Conservation (phyloP, 2,113 vertebrate species). For the Hippocampus comes region DNA sequence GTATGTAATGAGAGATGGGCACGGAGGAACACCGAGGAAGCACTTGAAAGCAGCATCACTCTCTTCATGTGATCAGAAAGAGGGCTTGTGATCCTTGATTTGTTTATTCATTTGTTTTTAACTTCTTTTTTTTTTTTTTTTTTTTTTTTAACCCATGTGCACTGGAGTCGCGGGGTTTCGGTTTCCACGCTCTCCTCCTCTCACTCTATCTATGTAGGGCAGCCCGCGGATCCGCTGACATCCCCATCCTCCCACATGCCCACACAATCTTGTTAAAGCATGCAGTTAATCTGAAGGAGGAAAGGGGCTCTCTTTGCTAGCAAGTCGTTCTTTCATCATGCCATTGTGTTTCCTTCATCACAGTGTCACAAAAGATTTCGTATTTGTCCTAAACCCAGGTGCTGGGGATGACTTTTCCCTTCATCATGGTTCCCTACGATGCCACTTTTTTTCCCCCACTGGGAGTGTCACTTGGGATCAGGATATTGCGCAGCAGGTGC, state of each 20-base stretch:
- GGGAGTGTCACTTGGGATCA: conserved; percentile 31
- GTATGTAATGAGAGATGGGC: conserved; percentile 17
- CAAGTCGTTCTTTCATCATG: conserved; percentile 60
- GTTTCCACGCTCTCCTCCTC: conserved; percentile 42
- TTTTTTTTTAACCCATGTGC: conserved; percentile 26
- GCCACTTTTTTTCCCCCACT: conserved; percentile 16
- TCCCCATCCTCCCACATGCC: conserved; percentile 73
- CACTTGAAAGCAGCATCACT: conserved; percentile 20
- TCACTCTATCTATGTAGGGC: conserved; percentile 68
- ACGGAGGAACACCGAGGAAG: conserved; percentile 1
- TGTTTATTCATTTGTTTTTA: neutral
- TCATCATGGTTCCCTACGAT: conserved; percentile 11
- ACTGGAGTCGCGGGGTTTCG: conserved; percentile 43
- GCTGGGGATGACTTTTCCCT: conserved; percentile 14
- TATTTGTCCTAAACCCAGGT: conserved; percentile 44
- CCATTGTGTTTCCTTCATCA: conserved; percentile 53
- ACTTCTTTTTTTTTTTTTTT: neutral
- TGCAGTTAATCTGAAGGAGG: conserved; percentile 67
- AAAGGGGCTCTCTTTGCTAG: conserved; percentile 57
- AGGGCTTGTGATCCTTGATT: conserved; percentile 6
- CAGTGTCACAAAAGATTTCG: conserved; percentile 34
- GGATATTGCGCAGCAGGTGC: conserved; percentile 2
- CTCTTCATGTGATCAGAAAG: conserved; percentile 19
- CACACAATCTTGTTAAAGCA: conserved; percentile 76
- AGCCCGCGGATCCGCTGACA: conserved; percentile 74